Evolutionary conservation across 1,140 invertebrate species (phyloP).

Genomic region (Scylla paramamosain): DNA sequence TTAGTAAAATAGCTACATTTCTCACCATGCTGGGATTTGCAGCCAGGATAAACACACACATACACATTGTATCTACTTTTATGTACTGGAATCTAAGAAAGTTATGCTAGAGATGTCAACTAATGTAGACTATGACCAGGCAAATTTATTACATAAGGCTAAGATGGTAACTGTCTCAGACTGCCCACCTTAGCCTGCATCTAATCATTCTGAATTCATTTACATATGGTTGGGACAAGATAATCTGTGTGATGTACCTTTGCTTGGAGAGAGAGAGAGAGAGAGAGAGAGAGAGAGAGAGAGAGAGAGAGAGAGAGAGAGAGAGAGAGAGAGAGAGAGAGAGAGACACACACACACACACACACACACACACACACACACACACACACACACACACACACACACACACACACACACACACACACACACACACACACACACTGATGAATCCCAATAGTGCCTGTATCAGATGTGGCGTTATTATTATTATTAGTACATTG

Average conservation of each 20-base stretch:
- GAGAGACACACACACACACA: too few relatives aligned
- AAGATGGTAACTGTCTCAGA: too few relatives aligned
- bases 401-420: too few relatives aligned
- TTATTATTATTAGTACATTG: background rate
- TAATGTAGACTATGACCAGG: background rate
- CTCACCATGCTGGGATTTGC: background rate
- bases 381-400: too few relatives aligned
- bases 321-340: too few relatives aligned
- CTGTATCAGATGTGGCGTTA: conserved; percentile 9
- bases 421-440: conserved; percentile 15
- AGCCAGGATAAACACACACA: background rate
- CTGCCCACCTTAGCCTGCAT: too few relatives aligned
- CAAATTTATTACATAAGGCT: too few relatives aligned
- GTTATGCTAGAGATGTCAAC: background rate
- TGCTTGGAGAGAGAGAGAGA: background rate
- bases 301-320: background rate
- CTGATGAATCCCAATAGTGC: background rate
- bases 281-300: background rate
- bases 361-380: too few relatives aligned
- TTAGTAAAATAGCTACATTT: background rate
- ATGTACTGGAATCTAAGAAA: background rate
- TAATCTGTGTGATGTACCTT: background rate
- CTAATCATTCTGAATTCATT: too few relatives aligned
- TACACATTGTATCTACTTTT: background rate
- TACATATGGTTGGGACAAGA: background rate